Evolutionary conservation across 2,888 invertebrate genomes (phyloP).

Genomic region (Acleris laterana): DNA sequence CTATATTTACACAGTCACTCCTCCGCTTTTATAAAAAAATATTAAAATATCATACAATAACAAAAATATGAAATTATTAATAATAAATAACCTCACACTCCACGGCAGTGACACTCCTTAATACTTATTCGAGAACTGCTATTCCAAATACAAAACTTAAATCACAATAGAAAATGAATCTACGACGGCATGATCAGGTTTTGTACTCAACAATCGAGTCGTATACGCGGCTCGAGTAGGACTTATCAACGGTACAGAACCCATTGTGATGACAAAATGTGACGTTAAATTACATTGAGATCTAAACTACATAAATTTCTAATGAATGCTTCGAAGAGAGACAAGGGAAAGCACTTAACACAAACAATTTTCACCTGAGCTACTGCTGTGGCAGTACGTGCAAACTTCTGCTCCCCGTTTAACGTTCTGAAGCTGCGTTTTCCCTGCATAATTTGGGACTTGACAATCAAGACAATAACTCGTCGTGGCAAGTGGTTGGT

Average conservation of each 20-base stretch:
- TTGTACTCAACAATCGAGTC: slow-evolving; percentile 25
- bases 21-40: slow-evolving; percentile 55
- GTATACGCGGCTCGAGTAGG: no score
- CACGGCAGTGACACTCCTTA: slow-evolving; percentile 63
- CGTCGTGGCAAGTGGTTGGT: slow-evolving; percentile 29
- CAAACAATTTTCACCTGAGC: slow-evolving; percentile 8
- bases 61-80: slow-evolving; percentile 51
- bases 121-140: slow-evolving; percentile 48
- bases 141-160: slow-evolving; percentile 36
- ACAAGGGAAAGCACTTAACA: slow-evolving; percentile 24
- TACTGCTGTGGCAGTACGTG: slow-evolving; percentile 16
- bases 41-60: slow-evolving; percentile 59
- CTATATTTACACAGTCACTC: slow-evolving; percentile 77
- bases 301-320: slow-evolving; percentile 34
- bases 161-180: slow-evolving; percentile 33
- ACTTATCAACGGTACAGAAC: slow-evolving; percentile 14
- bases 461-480: slow-evolving; percentile 34
- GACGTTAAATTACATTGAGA: slow-evolving; percentile 33
- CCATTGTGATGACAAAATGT: slow-evolving; percentile 31
- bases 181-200: slow-evolving; percentile 29
- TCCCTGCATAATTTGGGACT: slow-evolving; percentile 39
- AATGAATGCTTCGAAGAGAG: slow-evolving; percentile 35
- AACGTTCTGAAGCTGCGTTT: slow-evolving; percentile 22
- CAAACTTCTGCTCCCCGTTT: slow-evolving; percentile 15
- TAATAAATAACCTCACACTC: slow-evolving; percentile 53